Evolutionary conservation across 2,797 vertebrate genomes (phyloP), one percentile per base, ranked within the genome.

Genomic region (Pitangus sulphuratus): DNA sequence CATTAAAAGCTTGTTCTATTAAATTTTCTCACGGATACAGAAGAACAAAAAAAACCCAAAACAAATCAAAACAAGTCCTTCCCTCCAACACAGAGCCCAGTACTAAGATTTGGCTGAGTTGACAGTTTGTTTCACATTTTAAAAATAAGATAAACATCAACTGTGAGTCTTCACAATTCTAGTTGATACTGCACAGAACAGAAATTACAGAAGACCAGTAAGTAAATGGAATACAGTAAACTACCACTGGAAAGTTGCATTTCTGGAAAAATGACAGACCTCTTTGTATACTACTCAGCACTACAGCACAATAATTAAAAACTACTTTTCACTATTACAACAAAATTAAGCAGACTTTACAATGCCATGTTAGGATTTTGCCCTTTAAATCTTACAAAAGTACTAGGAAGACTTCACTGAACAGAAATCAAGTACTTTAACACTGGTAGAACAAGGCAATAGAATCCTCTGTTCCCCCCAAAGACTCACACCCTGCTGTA

Each of bases 1-100:
- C 57, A 70, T 60, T 64, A 93, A 93, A 96, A 90, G 45, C 68
- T 94, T 89, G 60, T 95, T 96, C 85, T 95, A 78, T 84, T 95
- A 48, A 48, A 88, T 90, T 86, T 48, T 66, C 89, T 64, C 85
- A 82, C 64, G 44, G 54, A 95, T 47, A 95, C 65, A 93, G 71
- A 97, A 95, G 19, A 92, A 68, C 39, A 81, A 61, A 64, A 79
- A 26, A 25, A 58, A 5, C 2, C 4, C 4, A 24, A 72, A 77
- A 16, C 22, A 33, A 65, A 64, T 17, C n/a, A 62, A 69, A 94
- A 12, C 40, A 80, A 86, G 8, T 66, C 68, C 33, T 56, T 56
- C 1, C 1, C 33, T 39, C 12, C 31, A 78, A 42, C 24, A 81
- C 81, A 71, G 50, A 85, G 47, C 6, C 24, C 56, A 57, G 10